Evolutionary conservation across 2,888 invertebrate species (phyloP), one percentile per base, ranked within the genome.

Genomic region (Allacma fusca): DNA sequence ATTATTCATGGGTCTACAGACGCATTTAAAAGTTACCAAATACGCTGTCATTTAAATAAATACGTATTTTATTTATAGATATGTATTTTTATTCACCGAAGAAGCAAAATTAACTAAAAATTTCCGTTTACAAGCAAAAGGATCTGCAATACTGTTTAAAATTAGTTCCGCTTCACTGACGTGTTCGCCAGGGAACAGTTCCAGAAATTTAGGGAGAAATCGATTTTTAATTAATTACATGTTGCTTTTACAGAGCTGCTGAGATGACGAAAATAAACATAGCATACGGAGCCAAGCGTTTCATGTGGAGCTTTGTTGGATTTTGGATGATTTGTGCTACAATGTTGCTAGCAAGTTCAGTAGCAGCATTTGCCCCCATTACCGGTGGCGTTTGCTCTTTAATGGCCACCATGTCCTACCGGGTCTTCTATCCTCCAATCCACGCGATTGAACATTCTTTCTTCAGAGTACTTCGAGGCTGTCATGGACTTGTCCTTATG

Each of bases 231-330:
- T n/a, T n/a, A n/a, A n/a, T n/a, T n/a, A n/a, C n/a, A n/a, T n/a
- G n/a, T n/a, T n/a, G n/a, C n/a, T n/a, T 59, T 7, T 9, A 19
- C 28, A 71, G 71, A 28, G 26, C 71, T 26, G 24, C 28, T 28
- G 71, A 71, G 16, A 50, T 50, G 4, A 57, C 29, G 4, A 24
- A 26, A 57, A 71, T 71, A 19, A 57, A 71, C 28, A 50, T 71
- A 24, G 71, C 50, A 16, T 28, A 71, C 43, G 71, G 57, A 16
- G 19, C 21, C 1, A 50, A 24, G 5, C 16, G 28, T n/a, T 71
- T 71, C 28, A 71, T 71, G 71, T 28, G 50, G 50, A 57, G 26
- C 26, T 24, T 71, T 19, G 28, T 71, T 21, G n/a, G 50, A 9
- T 1, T 23, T 2, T 71, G 57, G 28, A 24, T 71, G n/a, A 1